phyloP scores from a whole-genome alignment of 2,797 vertebrate genomes.

The Poeciliopsis gracilis region DNA sequence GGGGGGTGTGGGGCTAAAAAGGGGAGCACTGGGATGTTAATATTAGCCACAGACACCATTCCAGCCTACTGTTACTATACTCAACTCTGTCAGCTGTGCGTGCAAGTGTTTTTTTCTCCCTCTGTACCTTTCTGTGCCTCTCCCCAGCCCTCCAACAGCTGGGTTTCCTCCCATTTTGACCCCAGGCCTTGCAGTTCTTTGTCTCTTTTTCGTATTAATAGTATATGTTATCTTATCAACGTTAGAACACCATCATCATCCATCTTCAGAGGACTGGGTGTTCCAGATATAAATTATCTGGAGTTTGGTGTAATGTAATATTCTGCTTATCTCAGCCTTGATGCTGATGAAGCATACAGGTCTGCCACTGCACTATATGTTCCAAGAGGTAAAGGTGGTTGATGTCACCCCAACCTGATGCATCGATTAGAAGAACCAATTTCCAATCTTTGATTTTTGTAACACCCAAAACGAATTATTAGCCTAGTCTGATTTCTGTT shows the following conservation, averaged over 20 bases:
- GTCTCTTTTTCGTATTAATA: conserved; percentile 15
- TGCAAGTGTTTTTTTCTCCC: conserved; percentile 11
- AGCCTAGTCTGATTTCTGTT: not conserved
- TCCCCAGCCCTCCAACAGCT: conserved; percentile 56
- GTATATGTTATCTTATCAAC: conserved; percentile 27
- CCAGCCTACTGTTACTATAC: conserved; percentile 78
- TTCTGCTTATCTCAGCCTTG: conserved; percentile 47
- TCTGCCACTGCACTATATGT: conserved; percentile 45
- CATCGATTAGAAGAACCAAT: not conserved
- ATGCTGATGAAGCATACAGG: conserved; percentile 33
- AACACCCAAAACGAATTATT: not conserved
- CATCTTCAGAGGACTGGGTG: conserved; percentile 17
- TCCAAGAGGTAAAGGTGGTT: conserved; percentile 18
- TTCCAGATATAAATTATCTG: conserved; percentile 46
- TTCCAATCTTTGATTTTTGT: not conserved
- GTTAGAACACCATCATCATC: conserved; percentile 40
- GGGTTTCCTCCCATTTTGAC: conserved; percentile 42
- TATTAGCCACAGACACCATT: conserved; percentile 80
- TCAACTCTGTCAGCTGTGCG: conserved; percentile 78
- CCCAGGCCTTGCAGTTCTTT: conserved; percentile 7
- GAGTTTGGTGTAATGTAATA: conserved; percentile 63
- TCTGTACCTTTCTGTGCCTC: conserved; percentile 64
- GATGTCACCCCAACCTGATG: not conserved
- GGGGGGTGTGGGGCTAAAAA: conserved; percentile 51
- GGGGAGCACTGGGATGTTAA: conserved; percentile 73